Conservation (phyloP, 2,888 invertebrate species). For the Homarus gammarus region DNA sequence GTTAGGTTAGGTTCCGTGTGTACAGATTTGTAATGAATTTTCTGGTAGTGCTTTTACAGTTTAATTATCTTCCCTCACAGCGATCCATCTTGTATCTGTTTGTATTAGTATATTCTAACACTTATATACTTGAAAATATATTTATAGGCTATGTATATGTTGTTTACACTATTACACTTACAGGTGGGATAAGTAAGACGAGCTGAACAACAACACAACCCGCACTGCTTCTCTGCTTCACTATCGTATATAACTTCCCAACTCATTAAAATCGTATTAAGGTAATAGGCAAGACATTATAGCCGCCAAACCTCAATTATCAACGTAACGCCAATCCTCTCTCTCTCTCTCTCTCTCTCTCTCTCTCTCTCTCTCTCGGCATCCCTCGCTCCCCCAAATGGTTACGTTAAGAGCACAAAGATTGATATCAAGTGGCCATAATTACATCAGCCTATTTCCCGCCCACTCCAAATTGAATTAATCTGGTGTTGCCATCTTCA, state of each 20-base stretch:
- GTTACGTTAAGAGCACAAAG: slow-evolving; percentile 22
- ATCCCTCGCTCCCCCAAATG: neutral
- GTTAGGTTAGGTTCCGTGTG: too few relatives aligned
- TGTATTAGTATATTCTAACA: too few relatives aligned
- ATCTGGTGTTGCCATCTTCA: neutral
- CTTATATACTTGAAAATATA: too few relatives aligned
- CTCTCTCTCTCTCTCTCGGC: too few relatives aligned
- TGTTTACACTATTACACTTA: too few relatives aligned
- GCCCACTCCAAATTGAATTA: slow-evolving; percentile 15
- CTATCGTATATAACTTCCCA: neutral
- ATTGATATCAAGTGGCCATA: slow-evolving; percentile 51
- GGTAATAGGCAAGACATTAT: neutral
- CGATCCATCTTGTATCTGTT: too few relatives aligned
- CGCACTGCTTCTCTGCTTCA: neutral
- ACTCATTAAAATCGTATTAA: neutral
- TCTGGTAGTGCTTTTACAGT: too few relatives aligned
- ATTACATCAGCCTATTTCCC: slow-evolving; percentile 31
- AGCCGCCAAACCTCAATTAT: neutral
- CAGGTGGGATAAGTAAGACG: too few relatives aligned
- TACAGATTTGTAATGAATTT: too few relatives aligned
- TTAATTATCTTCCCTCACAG: too few relatives aligned
- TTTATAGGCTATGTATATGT: too few relatives aligned
- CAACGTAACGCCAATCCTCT: too few relatives aligned
- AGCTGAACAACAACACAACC: neutral
- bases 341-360: neutral